phyloP scores from a whole-genome alignment of 2,888 invertebrate genomes.

The Saturnia japonica region DNA sequence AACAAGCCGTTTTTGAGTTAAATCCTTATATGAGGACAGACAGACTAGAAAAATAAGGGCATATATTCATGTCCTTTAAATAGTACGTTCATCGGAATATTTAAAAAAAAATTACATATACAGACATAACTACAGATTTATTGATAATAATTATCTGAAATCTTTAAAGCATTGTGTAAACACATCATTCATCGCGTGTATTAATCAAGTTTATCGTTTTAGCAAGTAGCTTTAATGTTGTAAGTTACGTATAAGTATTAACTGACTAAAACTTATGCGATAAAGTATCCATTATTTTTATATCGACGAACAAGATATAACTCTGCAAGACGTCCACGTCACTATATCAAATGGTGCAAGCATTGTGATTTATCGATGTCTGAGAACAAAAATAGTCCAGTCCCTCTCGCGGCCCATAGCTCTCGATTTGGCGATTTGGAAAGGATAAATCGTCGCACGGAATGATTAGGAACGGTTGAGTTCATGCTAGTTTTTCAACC shows the following conservation, averaged over 20 bases:
- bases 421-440: background rate
- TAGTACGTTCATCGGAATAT: too few species aligned
- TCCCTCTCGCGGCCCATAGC: background rate
- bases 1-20: too few species aligned
- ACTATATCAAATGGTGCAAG: slow-evolving; percentile 21
- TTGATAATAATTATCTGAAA: too few species aligned
- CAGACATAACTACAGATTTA: too few species aligned
- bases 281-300: background rate
- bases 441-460: background rate
- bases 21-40: too few species aligned
- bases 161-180: background rate
- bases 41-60: too few species aligned
- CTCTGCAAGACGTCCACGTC: slow-evolving; percentile 4
- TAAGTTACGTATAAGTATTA: background rate
- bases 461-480: background rate
- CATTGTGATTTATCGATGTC: slow-evolving; percentile 19
- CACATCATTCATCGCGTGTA: background rate
- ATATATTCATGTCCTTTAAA: too few species aligned
- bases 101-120: too few species aligned
- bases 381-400: slow-evolving; percentile 15
- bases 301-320: background rate
- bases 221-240: background rate
- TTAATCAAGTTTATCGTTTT: background rate
- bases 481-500: background rate
- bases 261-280: background rate